Evolutionary conservation across 1,140 invertebrate species (phyloP), one percentile per base, ranked within the genome.

Genomic region (Lithobius niger): DNA sequence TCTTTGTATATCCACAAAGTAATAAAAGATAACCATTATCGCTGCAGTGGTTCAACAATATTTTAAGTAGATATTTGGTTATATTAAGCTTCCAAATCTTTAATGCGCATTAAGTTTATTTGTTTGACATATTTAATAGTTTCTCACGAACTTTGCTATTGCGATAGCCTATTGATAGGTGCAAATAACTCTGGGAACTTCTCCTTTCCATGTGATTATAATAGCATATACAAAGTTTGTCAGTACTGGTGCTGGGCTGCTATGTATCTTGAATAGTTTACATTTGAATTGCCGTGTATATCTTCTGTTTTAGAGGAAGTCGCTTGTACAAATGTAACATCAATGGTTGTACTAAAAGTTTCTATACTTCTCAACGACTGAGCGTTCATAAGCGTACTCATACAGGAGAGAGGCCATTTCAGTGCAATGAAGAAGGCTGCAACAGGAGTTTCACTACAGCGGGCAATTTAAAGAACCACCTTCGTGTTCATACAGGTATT

Each of bases 361-460:
- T 93, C 70, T 91, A 93, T 71, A 88, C 91, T 66, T 91, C 91
- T 66, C 91, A 93, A 71, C 90, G 86, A 52, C 87, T 93, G 18
- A 92, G 90, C 62, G 88, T 93, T 22, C 88, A 92, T 69, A 87
- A 91, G 56, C 75, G 88, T 61, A 91, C 88, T 27, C 88, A 93
- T 65, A 93, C 88, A 0, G 86, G 86, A 1, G 88, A 92, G 67
- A 92, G 92, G 65, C 88, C 88, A 0, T 93, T 93, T 66, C 78
- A 85, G 4, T 93, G 88, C 66, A 84, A 83, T 10, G 31, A 40
- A 40, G 31, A 40, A 15, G 71, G 90, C 18, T 93, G 89, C 62
- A 86, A 86, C 45, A 92, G 91, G 66, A 88, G 84, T 61, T 92
- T 92, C 72, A 47, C 44, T 13, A 47, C 44, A 10, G 44, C 44